These are phyloP conservation scores for Apteryx owenii DNA, from an alignment of 2,113 vertebrate species.

Conservation along the genomic window DNA sequence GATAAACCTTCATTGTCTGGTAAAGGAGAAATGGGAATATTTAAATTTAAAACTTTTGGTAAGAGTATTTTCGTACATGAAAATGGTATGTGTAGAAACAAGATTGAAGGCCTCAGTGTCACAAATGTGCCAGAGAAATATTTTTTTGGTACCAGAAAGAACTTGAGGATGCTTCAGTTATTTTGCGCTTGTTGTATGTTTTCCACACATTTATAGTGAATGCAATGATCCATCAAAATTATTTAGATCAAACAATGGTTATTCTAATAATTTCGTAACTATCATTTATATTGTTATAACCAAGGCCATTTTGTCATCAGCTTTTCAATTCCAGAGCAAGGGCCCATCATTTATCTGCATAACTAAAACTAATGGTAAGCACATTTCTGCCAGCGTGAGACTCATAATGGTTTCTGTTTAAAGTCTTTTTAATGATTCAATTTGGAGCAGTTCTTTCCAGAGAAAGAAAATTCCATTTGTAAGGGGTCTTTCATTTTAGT, in stretches of 20 bases:
- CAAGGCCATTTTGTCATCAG: slow-evolving; percentile 28
- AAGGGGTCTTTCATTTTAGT: neutral
- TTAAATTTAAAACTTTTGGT: neutral
- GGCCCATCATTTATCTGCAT: slow-evolving; percentile 6
- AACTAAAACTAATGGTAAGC: slow-evolving; percentile 39
- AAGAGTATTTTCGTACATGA: neutral
- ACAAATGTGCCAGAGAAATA: neutral
- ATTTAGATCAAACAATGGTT: neutral
- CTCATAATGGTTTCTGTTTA: slow-evolving; percentile 23
- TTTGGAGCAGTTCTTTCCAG: slow-evolving; percentile 27
- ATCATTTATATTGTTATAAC: slow-evolving; percentile 7
- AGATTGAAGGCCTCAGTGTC: rapidly evolving
- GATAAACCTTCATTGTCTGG: neutral
- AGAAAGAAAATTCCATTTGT: slow-evolving; percentile 19
- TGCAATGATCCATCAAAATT: slow-evolving; percentile 33
- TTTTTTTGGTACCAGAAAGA: neutral
- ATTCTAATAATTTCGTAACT: slow-evolving; percentile 21
- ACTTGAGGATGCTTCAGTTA: neutral
- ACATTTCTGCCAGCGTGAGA: slow-evolving; percentile 33
- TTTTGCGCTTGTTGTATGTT: neutral
- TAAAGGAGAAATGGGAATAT: neutral
- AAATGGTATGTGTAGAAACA: neutral
- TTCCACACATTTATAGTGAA: neutral
- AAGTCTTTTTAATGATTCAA: slow-evolving; percentile 53
- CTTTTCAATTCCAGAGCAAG: slow-evolving; percentile 50